These are phyloP conservation scores for Columba janthina DNA, from an alignment of 2,113 vertebrate species.

Conservation along the genomic window DNA sequence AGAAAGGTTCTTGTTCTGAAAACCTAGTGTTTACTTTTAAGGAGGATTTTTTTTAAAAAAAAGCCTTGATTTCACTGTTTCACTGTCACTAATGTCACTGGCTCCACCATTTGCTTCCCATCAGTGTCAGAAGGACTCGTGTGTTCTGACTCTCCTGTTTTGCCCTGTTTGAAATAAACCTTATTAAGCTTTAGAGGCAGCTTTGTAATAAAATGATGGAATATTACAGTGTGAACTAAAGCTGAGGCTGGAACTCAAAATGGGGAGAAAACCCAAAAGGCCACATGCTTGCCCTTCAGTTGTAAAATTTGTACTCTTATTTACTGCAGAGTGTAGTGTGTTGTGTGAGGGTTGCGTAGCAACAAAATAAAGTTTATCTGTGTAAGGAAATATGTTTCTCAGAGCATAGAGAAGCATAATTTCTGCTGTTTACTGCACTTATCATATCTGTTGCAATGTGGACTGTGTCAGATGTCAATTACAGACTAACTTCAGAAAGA, in stretches of 20 bases:
- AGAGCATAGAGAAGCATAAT: conserved; percentile 53
- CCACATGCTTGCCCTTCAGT: conserved; percentile 51
- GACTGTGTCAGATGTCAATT: conserved; percentile 71
- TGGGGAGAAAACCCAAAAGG: conserved; percentile 49
- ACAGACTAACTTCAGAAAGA: conserved; percentile 46
- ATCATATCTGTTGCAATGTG: conserved; percentile 61
- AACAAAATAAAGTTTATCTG: conserved; percentile 75
- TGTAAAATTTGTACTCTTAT: conserved; percentile 73
- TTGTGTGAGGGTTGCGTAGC: conserved; percentile 70
- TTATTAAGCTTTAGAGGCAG: conserved; percentile 38
- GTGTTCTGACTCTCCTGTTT: neutral
- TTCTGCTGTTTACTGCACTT: conserved; percentile 69
- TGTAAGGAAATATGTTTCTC: conserved; percentile 66
- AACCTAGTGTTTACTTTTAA: neutral
- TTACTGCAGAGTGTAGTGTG: conserved; percentile 54
- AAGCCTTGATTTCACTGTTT: neutral
- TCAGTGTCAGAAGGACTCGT: neutral
- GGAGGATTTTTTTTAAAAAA: neutral
- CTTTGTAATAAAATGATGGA: conserved; percentile 53
- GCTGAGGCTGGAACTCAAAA: conserved; percentile 61
- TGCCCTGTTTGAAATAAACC: neutral
- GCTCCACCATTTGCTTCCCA: conserved; percentile 24
- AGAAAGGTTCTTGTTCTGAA: neutral
- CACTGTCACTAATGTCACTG: neutral
- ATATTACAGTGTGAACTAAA: conserved; percentile 66